Evolutionary conservation across 2,797 vertebrate species (phyloP), one percentile per base, ranked within the genome.

Genomic region (Darevskia nairensis): DNA sequence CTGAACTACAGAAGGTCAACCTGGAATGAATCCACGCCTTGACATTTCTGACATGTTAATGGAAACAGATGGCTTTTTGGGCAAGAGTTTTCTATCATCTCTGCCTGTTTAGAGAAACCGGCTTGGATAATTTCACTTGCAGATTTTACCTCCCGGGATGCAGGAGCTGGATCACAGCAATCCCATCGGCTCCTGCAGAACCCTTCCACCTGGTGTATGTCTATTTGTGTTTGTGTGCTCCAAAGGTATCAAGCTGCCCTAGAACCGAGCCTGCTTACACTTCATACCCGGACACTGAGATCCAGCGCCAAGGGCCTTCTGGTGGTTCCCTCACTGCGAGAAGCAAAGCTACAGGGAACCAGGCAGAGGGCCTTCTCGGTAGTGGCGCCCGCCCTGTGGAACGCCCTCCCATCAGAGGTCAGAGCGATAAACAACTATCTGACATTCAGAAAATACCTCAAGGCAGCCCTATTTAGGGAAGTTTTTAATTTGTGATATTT

Each of bases 61-160:
- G 89, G 41, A 88, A 90, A 92, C 92, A 93, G 90, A 91, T 87
- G 93, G 93, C 64, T 82, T 76, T 87, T 82, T 41, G 86, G 10
- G 80, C 25, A 72, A 88, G 89, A 89, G 92, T 0, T 10, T 84
- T 88, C 90, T 88, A 88, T 92, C 80, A 64, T 46, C 88, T 29
- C 46, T 3, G 61, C 80, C 91, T 92, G 92, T 91, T 93, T 93
- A 91, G 90, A 93, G 92, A 88, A 89, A 91, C 74, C 71, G 82
- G 90, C 92, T 41, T 0, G 93, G 93, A 89, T 23, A 78, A 90
- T 82, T 75, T 84, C 80, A 68, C 29, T 1, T 1, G 84, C 91
- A 41, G 88, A 55, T 4, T 81, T 27, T 10, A 69, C 90, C 91
- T 86, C 87, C 84, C 66, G 83, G 89, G 89, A 88, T 15, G 83